These are phyloP conservation scores for Pediacus dermestoides DNA, from an alignment of 2,888 invertebrate genomes.

Conservation along the genomic window DNA sequence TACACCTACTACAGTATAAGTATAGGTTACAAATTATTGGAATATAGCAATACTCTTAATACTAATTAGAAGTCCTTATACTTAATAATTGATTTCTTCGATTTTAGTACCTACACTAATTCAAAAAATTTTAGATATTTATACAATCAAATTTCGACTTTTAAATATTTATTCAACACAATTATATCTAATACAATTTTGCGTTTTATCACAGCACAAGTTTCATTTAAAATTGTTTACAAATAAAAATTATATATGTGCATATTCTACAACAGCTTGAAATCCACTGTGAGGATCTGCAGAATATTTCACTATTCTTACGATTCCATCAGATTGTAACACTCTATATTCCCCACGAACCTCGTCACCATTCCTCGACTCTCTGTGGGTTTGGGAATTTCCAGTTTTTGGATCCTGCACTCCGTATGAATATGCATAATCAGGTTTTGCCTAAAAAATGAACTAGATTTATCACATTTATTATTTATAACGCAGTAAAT, in stretches of 20 bases:
- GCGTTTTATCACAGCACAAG: constrained; percentile 1
- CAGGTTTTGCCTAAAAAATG: constrained; percentile 62
- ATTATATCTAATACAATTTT: background rate
- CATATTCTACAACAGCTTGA: constrained; percentile 53
- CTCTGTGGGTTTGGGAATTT: constrained; percentile 69
- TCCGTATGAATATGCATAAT: constrained; percentile 71
- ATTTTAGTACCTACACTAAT: no score
- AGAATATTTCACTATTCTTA: constrained; percentile 68
- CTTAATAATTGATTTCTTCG: no score
- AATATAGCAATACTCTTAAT: no score
- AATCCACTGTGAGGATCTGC: constrained; percentile 72
- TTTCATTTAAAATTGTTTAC: background rate
- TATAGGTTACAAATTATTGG: no score
- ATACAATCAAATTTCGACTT: no score
- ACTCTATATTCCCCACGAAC: constrained; percentile 71
- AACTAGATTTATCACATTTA: no score
- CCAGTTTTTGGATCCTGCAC: constrained; percentile 71
- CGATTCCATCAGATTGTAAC: constrained; percentile 70
- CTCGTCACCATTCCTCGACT: constrained; percentile 67
- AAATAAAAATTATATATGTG: constrained; percentile 38
- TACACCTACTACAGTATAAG: no score
- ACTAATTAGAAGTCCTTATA: no score
- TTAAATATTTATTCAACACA: background rate
- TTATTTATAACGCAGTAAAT: no score
- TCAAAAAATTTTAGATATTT: no score